Conservation (phyloP, 2,797 vertebrate species). For the Thaleichthys pacificus region DNA sequence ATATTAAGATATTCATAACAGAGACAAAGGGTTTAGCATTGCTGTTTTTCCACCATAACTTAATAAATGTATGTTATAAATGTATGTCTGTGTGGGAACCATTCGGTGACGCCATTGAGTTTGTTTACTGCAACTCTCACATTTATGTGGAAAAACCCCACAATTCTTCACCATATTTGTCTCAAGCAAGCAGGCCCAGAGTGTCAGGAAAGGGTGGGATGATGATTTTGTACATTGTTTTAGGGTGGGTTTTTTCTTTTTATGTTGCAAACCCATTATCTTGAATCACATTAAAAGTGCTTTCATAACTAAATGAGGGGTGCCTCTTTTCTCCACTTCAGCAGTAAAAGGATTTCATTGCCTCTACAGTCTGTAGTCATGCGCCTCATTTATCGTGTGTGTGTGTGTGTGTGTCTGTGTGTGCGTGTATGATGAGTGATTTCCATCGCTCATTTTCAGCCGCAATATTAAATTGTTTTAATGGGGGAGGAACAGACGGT, state of each 20-base stretch:
- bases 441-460: neutral
- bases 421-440: neutral
- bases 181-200: neutral
- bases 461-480: neutral
- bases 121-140: neutral
- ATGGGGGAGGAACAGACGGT: neutral
- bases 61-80: no score
- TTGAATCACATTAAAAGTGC: neutral
- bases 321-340: slow-evolving; percentile 2
- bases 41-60: no score
- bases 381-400: neutral
- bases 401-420: neutral
- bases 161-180: no score
- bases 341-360: slow-evolving; percentile 1
- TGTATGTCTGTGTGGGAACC: no score
- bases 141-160: neutral
- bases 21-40: no score
- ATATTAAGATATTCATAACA: no score
- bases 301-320: neutral
- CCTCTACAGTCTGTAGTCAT: neutral
- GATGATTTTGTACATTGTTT: neutral
- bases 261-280: neutral
- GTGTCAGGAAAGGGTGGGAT: neutral
- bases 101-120: no score
- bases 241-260: neutral